These are phyloP conservation scores for Cettia cetti DNA, from an alignment of 2,113 vertebrate species.

Conservation along the genomic window DNA sequence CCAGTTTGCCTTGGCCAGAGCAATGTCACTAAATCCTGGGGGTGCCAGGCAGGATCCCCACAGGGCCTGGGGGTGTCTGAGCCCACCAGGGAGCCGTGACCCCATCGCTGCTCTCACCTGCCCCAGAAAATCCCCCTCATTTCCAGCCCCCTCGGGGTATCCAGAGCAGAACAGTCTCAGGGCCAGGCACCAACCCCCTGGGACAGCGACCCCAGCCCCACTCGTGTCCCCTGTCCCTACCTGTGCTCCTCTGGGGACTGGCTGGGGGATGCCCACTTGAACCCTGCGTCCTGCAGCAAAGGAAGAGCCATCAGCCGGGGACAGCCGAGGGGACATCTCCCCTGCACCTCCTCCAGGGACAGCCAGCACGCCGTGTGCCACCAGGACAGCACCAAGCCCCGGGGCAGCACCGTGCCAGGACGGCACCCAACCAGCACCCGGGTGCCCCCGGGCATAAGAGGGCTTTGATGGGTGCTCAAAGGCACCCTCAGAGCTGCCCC, in stretches of 20 bases:
- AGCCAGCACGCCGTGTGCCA: accelerated
- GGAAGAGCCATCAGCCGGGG: background rate
- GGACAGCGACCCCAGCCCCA: background rate
- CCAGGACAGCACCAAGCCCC: background rate
- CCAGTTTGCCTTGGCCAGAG: background rate
- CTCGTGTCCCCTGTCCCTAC: background rate
- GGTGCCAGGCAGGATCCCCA: background rate
- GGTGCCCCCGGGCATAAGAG: background rate
- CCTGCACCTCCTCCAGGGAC: background rate
- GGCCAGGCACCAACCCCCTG: background rate
- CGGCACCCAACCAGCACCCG: background rate
- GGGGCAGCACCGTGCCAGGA: background rate
- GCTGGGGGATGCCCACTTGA: conserved; percentile 82
- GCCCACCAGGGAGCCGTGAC: background rate
- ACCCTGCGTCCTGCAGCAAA: conserved; percentile 71
- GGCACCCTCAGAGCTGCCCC: conserved; percentile 2
- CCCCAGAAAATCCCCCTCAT: background rate
- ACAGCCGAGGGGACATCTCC: background rate
- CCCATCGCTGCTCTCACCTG: accelerated
- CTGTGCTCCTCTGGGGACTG: conserved; percentile 85
- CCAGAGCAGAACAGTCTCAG: background rate
- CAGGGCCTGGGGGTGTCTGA: background rate
- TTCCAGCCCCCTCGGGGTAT: background rate
- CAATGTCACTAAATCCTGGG: background rate
- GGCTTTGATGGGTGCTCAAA: background rate